Conservation (phyloP, 2,113 vertebrate species). For the Nothobranchius kuhntae region DNA sequence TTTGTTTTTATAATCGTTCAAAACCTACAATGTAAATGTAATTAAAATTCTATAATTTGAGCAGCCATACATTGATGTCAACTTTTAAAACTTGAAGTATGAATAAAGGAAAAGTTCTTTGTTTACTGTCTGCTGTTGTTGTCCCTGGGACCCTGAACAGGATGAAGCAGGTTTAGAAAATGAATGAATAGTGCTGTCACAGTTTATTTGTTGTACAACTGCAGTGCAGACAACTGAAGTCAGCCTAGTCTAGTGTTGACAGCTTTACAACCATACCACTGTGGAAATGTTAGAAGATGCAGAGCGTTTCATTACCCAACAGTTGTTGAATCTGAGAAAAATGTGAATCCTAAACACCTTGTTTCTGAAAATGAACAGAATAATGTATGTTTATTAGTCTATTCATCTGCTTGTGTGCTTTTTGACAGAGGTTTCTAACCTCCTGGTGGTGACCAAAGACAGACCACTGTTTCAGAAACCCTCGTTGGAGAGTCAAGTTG, state of each 20-base stretch:
- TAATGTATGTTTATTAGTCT: background rate
- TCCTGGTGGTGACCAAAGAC: slow-evolving; percentile 91
- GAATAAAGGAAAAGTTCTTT: background rate
- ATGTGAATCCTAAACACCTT: background rate
- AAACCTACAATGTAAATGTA: no score
- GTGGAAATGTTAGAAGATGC: slow-evolving; percentile 1
- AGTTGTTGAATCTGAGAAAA: background rate
- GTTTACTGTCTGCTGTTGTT: background rate
- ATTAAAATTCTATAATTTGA: no score
- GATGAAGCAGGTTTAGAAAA: no score
- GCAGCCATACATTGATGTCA: no score
- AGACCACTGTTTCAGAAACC: slow-evolving; percentile 78
- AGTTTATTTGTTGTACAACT: background rate
- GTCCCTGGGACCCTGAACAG: no score
- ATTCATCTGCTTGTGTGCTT: slow-evolving; percentile 6
- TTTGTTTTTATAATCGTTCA: no score
- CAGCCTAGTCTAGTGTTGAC: background rate
- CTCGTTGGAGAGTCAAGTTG: slow-evolving; percentile 82
- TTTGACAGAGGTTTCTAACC: slow-evolving; percentile 90
- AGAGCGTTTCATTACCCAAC: background rate
- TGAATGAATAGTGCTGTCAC: background rate
- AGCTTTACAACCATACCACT: background rate
- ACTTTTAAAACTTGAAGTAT: no score
- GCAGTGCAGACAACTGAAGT: background rate
- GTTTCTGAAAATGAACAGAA: background rate